Evolutionary conservation across 2,113 vertebrate genomes (phyloP).

Genomic region (Prionailurus bengalensis): DNA sequence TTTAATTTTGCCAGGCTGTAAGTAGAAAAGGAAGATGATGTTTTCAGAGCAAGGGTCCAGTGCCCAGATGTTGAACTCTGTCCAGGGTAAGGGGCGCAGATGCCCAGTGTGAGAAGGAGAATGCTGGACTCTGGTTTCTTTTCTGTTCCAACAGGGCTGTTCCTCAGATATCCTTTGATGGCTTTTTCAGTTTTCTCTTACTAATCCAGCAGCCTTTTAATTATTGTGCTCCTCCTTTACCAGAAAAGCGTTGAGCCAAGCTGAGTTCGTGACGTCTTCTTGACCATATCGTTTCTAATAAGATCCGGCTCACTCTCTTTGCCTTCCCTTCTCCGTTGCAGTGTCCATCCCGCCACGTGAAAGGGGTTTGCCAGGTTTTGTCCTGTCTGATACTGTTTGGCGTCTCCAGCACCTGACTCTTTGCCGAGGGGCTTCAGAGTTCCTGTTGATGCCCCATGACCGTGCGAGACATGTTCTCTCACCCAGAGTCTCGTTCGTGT

Average conservation of each 20-base stretch:
- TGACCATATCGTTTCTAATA: not conserved
- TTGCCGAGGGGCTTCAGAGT: not conserved
- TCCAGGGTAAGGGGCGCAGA: not conserved
- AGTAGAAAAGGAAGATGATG: not conserved
- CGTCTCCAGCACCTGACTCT: not conserved
- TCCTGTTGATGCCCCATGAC: accelerated
- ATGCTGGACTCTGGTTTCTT: not conserved
- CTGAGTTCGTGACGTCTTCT: not conserved
- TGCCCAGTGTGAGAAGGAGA: not conserved
- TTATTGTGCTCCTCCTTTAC: not conserved
- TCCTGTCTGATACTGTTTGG: not conserved
- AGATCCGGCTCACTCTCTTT: not conserved
- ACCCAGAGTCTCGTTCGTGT: not conserved
- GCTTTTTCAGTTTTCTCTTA: not conserved
- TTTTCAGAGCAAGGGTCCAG: not conserved
- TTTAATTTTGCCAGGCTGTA: not conserved
- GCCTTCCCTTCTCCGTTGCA: not conserved
- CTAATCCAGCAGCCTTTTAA: not conserved
- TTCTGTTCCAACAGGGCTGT: not conserved
- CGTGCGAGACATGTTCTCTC: accelerated
- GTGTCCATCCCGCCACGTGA: accelerated
- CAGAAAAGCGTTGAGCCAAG: not conserved
- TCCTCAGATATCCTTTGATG: not conserved
- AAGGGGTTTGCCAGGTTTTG: not conserved
- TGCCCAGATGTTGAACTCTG: not conserved